These are phyloP conservation scores for Crotalus helleri DNA, from an alignment of 2,113 vertebrate genomes.

Conservation along the genomic window DNA sequence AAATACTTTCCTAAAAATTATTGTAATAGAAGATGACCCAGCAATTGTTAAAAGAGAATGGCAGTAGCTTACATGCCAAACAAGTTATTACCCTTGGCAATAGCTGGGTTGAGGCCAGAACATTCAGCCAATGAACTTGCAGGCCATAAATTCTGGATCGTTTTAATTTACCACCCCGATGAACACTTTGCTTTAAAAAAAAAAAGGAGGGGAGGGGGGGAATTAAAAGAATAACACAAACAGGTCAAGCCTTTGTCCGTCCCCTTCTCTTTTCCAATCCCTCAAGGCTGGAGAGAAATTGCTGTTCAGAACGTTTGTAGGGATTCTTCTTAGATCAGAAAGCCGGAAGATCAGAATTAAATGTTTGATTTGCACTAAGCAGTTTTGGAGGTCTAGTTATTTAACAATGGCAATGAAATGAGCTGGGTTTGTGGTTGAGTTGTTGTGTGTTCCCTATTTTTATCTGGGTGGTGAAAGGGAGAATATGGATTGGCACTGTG, in stretches of 20 bases:
- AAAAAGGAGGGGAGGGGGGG: neutral
- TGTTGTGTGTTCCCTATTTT: neutral
- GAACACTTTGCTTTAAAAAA: neutral
- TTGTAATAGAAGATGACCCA: neutral
- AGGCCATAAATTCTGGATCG: constrained; percentile 14
- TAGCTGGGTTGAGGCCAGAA: neutral
- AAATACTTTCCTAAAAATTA: neutral
- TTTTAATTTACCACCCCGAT: constrained; percentile 26
- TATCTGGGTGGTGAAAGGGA: neutral
- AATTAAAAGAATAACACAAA: neutral
- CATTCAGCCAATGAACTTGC: neutral
- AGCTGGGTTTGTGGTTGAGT: neutral
- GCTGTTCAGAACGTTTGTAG: neutral
- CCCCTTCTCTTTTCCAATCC: neutral
- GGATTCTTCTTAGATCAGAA: neutral
- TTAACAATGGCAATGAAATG: neutral
- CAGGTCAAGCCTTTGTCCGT: neutral
- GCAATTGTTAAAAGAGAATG: neutral
- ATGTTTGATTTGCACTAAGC: neutral
- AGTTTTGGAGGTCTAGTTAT: neutral
- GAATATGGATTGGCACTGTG: neutral
- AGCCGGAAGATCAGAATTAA: neutral
- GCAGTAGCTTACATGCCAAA: neutral
- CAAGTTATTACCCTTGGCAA: neutral
- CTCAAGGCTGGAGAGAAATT: neutral